Evolutionary conservation across 2,113 vertebrate species (phyloP).

Genomic region (Gallinago undulata): DNA sequence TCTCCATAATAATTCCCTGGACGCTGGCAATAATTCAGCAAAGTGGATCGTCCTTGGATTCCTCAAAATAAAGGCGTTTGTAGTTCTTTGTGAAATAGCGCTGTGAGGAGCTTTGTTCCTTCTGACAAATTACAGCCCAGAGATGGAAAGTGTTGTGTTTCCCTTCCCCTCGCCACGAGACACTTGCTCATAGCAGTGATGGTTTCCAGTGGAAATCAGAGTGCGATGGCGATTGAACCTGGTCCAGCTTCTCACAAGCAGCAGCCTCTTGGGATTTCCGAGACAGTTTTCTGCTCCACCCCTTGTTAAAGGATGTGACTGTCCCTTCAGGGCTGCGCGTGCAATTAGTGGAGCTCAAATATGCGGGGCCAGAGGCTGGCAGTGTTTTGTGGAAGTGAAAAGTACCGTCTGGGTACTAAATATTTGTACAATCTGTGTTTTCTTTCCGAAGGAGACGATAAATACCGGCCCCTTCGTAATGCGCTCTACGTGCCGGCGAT

Average conservation of each 20-base stretch:
- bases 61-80: background rate
- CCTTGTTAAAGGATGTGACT: background rate
- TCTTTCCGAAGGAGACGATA: slow-evolving; percentile 85
- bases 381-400: too few species aligned
- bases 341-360: background rate
- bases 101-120: background rate
- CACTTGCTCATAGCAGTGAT: fast-evolving
- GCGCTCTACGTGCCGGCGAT: slow-evolving; percentile 93
- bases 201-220: background rate
- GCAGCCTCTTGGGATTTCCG: background rate
- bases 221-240: fast-evolving
- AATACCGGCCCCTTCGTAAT: slow-evolving; percentile 97
- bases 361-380: background rate
- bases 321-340: background rate
- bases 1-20: background rate
- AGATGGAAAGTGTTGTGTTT: fast-evolving
- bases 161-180: background rate
- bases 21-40: background rate
- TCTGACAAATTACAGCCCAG: background rate
- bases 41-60: background rate
- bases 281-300: background rate
- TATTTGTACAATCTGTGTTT: background rate
- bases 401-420: fast-evolving
- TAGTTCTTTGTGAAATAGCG: background rate
- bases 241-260: background rate